Evolutionary conservation across 2,888 invertebrate species (phyloP).

Genomic region (Schizotus pectinicornis): DNA sequence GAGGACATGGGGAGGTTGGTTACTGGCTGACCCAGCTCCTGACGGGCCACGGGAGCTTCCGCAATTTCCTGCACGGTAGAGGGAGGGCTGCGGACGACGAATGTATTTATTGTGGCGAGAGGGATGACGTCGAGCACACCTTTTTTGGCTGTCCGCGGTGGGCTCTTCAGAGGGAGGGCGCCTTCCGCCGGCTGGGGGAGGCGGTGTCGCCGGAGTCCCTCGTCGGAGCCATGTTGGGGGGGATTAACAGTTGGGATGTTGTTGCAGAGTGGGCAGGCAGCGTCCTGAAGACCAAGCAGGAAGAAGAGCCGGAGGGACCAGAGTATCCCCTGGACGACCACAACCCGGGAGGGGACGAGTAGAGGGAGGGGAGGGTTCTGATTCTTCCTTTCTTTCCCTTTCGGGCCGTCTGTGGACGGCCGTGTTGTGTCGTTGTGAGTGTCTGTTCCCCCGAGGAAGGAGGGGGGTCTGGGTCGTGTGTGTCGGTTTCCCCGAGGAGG

Average conservation of each 20-base stretch:
- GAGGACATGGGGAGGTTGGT: constrained; percentile 6
- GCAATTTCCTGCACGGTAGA: constrained; percentile 12
- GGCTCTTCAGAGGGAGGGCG: background rate
- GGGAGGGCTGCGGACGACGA: background rate
- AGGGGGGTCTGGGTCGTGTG: no score
- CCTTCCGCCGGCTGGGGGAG: background rate
- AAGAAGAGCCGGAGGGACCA: no score
- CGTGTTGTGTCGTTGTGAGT: no score
- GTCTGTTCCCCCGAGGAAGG: no score
- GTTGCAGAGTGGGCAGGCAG: no score
- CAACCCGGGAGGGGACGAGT: no score
- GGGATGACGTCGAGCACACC: constrained; percentile 15
- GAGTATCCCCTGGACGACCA: no score
- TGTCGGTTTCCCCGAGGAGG: no score
- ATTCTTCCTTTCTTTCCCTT: no score
- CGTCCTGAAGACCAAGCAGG: no score
- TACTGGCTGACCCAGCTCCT: constrained; percentile 22
- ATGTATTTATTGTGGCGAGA: constrained; percentile 14
- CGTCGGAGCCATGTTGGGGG: constrained; percentile 10
- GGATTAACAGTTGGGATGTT: background rate
- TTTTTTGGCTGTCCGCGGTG: constrained; percentile 13
- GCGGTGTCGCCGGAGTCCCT: background rate
- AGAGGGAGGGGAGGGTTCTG: no score
- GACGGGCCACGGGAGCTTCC: constrained; percentile 20
- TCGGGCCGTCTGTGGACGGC: no score